A percentile compares a stretch with the other conserved stretches of the same genome.
Conservation (phyloP, 2,113 vertebrate species). For the Thunnus thynnus region DNA sequence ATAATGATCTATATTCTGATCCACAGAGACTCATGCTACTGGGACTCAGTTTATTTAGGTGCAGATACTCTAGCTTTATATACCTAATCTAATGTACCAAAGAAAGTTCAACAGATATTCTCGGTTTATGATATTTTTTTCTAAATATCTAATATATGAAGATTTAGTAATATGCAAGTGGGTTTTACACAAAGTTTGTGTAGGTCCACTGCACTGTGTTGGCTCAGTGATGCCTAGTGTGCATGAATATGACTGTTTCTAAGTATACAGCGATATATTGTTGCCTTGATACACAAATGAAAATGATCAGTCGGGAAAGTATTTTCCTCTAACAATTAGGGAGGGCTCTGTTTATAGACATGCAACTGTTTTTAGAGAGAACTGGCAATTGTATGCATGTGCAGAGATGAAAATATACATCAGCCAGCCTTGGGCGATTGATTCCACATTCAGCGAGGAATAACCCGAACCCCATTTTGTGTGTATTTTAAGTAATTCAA, state of each 20-base stretch:
- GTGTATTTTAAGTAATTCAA: not conserved
- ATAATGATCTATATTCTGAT: not conserved
- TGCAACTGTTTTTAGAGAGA: conserved; percentile 51
- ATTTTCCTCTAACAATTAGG: conserved; percentile 10
- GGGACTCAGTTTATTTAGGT: conserved; percentile 21
- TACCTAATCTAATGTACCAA: conserved; percentile 61
- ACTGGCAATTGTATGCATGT: conserved; percentile 7
- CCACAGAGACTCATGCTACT: conserved; percentile 6
- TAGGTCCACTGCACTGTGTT: conserved; percentile 30
- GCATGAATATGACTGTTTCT: conserved; percentile 52
- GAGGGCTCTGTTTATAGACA: conserved; percentile 57
- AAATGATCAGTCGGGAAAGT: conserved; percentile 25
- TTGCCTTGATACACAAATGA: conserved; percentile 62
- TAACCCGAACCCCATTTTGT: not conserved
- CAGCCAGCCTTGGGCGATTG: conserved; percentile 1
- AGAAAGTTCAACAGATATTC: conserved; percentile 45
- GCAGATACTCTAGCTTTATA: conserved; percentile 41
- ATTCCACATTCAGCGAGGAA: conserved; percentile 6
- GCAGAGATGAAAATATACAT: conserved; percentile 17
- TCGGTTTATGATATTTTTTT: conserved; percentile 28
- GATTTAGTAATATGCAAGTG: conserved; percentile 11
- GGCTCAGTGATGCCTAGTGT: conserved; percentile 53
- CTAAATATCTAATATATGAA: conserved; percentile 21
- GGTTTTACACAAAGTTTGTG: conserved; percentile 38
- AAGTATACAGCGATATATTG: conserved; percentile 33